These are phyloP conservation scores for Nixonia krombeini DNA, from an alignment of 1,140 invertebrate genomes.

Conservation along the genomic window DNA sequence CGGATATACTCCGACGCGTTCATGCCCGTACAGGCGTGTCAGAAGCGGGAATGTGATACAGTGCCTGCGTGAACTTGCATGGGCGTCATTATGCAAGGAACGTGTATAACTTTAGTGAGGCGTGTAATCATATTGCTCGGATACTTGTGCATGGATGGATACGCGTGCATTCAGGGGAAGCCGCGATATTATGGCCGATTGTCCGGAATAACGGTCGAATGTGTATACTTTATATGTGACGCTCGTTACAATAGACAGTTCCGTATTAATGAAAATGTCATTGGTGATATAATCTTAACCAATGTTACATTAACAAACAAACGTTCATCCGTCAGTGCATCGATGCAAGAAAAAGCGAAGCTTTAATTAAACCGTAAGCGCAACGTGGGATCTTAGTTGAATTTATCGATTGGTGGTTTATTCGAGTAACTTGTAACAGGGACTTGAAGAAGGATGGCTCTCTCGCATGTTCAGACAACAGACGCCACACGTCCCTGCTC, in stretches of 20 bases:
- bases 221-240: conserved; percentile 35
- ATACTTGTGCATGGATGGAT: conserved; percentile 50
- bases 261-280: conserved; percentile 9
- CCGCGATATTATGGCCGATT: conserved; percentile 44
- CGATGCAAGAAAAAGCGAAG: no score
- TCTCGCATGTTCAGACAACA: conserved; percentile 5
- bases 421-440: not conserved
- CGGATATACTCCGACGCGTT: no score
- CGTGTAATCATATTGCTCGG: conserved; percentile 53
- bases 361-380: not conserved
- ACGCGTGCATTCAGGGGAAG: conserved; percentile 32
- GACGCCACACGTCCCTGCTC: not conserved
- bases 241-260: conserved; percentile 17
- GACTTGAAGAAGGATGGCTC: conserved; percentile 3
- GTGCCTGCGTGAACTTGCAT: conserved; percentile 35
- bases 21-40: no score
- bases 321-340: no score
- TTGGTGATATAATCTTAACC: no score
- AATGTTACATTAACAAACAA: not conserved
- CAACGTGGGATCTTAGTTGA: conserved; percentile 1
- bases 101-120: conserved; percentile 54
- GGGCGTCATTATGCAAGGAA: conserved; percentile 52
- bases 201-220: conserved; percentile 44
- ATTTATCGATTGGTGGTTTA: conserved; percentile 4
- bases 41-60: conserved; percentile 15